These are phyloP conservation scores for Valencia hispanica DNA, from an alignment of 2,797 vertebrate species.

Conservation along the genomic window DNA sequence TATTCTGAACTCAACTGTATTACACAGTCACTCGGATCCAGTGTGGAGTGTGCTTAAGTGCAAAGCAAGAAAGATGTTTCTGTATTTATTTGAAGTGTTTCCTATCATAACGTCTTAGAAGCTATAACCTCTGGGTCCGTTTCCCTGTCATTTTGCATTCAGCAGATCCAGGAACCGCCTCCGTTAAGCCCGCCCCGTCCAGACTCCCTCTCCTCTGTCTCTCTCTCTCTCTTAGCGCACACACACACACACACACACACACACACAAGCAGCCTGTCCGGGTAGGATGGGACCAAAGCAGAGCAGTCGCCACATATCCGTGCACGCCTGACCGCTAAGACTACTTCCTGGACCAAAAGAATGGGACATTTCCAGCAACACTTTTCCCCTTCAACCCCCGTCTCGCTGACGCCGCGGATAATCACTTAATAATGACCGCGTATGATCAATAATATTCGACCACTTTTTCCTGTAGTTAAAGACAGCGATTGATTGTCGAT, in stretches of 20 bases:
- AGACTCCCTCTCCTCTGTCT: slow-evolving; percentile 53
- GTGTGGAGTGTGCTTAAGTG: neutral
- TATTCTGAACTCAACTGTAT: neutral
- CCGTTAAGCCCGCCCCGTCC: slow-evolving; percentile 78
- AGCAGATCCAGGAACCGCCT: slow-evolving; percentile 61
- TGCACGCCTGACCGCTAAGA: slow-evolving; percentile 73
- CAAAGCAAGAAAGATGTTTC: neutral
- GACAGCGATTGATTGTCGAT: slow-evolving; percentile 71
- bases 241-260: slow-evolving; percentile 39
- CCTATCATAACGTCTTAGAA: slow-evolving; percentile 27
- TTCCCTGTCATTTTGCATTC: slow-evolving; percentile 68
- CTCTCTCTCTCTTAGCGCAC: neutral
- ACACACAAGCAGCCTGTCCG: slow-evolving; percentile 78
- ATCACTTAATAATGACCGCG: slow-evolving; percentile 68
- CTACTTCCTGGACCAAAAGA: slow-evolving; percentile 90
- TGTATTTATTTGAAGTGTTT: slow-evolving; percentile 31
- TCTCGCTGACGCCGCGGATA: slow-evolving; percentile 75
- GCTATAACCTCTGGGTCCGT: slow-evolving; percentile 52
- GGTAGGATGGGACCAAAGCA: slow-evolving; percentile 73
- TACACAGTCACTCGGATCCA: neutral
- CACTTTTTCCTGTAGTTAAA: slow-evolving; percentile 69
- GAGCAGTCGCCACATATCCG: slow-evolving; percentile 70
- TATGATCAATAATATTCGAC: slow-evolving; percentile 62
- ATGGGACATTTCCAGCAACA: slow-evolving; percentile 85
- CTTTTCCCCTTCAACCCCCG: slow-evolving; percentile 57